Percentiles rank a stretch among this genome's conserved stretches.
phyloP scores from a whole-genome alignment of 2,113 vertebrate genomes.

The Empidonax alnorum region DNA sequence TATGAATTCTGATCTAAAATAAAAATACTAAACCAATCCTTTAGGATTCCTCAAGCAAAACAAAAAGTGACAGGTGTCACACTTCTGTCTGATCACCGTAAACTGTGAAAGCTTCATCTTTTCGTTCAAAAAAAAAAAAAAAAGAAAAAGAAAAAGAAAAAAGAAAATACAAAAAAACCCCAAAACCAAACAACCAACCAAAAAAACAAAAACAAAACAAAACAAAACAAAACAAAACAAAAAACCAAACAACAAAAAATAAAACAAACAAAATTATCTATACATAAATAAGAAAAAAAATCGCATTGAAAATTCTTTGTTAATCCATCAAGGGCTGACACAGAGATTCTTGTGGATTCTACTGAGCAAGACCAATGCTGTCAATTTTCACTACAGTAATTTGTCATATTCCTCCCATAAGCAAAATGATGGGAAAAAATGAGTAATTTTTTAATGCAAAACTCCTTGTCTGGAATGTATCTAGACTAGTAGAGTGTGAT shows the following conservation, averaged over 20 bases:
- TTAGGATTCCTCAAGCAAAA: background rate
- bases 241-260: too few relatives aligned
- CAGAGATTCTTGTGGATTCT: background rate
- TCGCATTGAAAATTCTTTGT: background rate
- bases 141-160: background rate
- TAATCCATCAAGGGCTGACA: background rate
- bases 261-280: background rate
- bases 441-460: background rate
- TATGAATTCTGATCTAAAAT: conserved; percentile 18
- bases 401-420: background rate
- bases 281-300: background rate
- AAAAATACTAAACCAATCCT: conserved; percentile 3
- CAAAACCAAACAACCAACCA: too few relatives aligned
- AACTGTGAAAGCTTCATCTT: background rate
- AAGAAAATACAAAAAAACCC: background rate
- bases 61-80: background rate
- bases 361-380: background rate
- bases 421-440: background rate
- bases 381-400: background rate
- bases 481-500: background rate
- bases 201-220: too few relatives aligned
- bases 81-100: background rate
- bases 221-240: too few relatives aligned
- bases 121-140: background rate
- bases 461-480: background rate